These are phyloP conservation scores for Xenentodon cancila DNA, from an alignment of 2,797 vertebrate species.

Conservation along the genomic window DNA sequence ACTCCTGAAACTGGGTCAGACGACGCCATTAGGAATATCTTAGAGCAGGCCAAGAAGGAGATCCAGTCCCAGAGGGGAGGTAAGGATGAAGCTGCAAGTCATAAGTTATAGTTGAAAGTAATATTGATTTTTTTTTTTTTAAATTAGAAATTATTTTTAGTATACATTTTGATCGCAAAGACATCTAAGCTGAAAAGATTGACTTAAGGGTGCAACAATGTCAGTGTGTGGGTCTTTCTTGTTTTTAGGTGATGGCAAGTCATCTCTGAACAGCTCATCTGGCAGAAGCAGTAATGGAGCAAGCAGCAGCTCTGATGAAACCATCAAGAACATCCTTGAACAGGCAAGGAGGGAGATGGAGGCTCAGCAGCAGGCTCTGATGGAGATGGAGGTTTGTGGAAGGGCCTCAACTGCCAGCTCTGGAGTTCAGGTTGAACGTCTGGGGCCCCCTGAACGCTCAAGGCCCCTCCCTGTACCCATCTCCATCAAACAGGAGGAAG, in stretches of 20 bases:
- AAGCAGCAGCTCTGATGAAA: slow-evolving; percentile 87
- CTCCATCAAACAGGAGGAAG: slow-evolving; percentile 93
- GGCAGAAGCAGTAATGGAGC: slow-evolving; percentile 86
- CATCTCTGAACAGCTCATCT: slow-evolving; percentile 66
- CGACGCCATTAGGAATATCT: slow-evolving; percentile 97
- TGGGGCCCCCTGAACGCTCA: slow-evolving; percentile 71
- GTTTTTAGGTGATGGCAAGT: slow-evolving; percentile 87
- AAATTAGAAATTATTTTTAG: slow-evolving; percentile 24
- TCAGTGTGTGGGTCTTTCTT: slow-evolving; percentile 26
- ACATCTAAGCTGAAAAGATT: slow-evolving; percentile 20
- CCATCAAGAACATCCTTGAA: slow-evolving; percentile 96
- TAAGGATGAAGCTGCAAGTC: slow-evolving; percentile 66
- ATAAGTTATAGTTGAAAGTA: slow-evolving; percentile 39
- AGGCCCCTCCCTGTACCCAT: slow-evolving; percentile 69
- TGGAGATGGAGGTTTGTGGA: slow-evolving; percentile 90
- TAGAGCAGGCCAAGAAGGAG: slow-evolving; percentile 99
- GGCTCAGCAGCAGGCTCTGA: slow-evolving; percentile 92
- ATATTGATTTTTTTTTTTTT: slow-evolving; percentile 20
- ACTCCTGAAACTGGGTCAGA: slow-evolving; percentile 98
- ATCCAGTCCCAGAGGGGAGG: slow-evolving; percentile 97
- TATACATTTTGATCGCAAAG: slow-evolving; percentile 19
- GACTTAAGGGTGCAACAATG: slow-evolving; percentile 11
- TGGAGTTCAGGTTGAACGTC: slow-evolving; percentile 71
- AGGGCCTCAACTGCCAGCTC: slow-evolving; percentile 63
- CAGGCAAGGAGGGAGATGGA: slow-evolving; percentile 95